Percentiles rank a stretch among this genome's conserved stretches.
These are phyloP conservation scores for Callochromis pleurospilus DNA, from an alignment of 2,113 vertebrate genomes.

Conservation along the genomic window DNA sequence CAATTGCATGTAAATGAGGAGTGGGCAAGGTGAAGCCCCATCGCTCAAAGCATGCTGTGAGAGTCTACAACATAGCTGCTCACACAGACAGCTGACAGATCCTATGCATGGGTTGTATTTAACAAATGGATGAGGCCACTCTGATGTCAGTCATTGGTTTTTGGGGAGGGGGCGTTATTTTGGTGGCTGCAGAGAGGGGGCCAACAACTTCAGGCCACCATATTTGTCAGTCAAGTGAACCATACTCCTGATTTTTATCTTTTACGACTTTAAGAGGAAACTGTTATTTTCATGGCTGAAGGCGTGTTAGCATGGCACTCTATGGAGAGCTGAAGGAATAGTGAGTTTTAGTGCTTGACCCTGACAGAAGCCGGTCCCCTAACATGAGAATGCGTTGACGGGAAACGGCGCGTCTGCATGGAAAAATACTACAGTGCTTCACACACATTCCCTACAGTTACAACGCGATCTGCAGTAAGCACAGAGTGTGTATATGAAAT, in stretches of 20 bases:
- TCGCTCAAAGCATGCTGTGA: not conserved
- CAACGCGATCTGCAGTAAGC: not conserved
- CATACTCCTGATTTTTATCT: not conserved
- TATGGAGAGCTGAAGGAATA: not conserved
- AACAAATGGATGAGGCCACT: not conserved
- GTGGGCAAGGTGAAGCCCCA: not conserved
- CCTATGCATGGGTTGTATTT: not conserved
- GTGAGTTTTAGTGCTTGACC: accelerated
- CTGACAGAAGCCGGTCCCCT: accelerated
- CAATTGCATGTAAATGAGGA: not conserved
- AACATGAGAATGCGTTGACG: not conserved
- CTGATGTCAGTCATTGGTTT: not conserved
- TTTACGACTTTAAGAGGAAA: not conserved
- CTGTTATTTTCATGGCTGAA: not conserved
- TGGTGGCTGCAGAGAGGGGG: not conserved
- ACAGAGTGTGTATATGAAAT: not conserved
- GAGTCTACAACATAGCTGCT: not conserved
- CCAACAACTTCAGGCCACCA: no score
- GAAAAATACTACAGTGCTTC: not conserved
- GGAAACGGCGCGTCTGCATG: accelerated
- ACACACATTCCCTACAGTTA: not conserved
- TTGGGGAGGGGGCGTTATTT: not conserved
- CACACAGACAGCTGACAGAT: not conserved
- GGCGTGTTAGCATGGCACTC: accelerated
- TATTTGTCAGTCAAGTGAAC: not conserved